These are phyloP conservation scores for Proterorhinus semilunaris DNA, from an alignment of 2,113 vertebrate species.

Conservation along the genomic window DNA sequence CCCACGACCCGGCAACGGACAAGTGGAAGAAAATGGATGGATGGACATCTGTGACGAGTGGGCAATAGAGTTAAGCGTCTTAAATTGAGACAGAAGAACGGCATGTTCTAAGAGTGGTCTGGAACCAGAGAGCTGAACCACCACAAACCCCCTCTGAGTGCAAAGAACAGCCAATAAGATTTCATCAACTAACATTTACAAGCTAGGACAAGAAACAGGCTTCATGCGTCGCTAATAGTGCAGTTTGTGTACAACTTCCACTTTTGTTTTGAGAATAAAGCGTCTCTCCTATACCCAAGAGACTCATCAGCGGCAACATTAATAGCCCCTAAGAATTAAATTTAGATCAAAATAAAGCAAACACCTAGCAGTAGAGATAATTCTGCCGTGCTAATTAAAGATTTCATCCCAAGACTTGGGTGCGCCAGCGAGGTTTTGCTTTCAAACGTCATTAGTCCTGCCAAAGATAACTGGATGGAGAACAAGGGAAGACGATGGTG, in stretches of 20 bases:
- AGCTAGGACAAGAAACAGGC: not conserved
- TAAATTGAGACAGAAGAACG: no score
- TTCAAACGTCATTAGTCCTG: constrained; percentile 17
- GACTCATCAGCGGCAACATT: not conserved
- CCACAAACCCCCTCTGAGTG: not conserved
- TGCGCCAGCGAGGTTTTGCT: constrained; percentile 10
- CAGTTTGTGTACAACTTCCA: not conserved
- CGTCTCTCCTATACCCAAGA: not conserved
- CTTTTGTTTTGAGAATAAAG: not conserved
- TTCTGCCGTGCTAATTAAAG: not conserved
- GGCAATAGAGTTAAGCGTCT: no score
- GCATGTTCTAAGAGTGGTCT: no score
- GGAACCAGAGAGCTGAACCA: no score
- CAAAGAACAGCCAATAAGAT: not conserved
- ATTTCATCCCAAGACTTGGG: not conserved
- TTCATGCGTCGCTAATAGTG: not conserved
- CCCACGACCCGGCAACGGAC: no score
- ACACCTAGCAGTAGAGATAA: not conserved
- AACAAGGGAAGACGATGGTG: constrained; percentile 26
- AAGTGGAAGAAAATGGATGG: no score
- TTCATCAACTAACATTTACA: not conserved
- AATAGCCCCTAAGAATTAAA: not conserved
- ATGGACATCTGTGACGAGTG: no score
- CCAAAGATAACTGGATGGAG: constrained; percentile 25
- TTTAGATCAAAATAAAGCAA: not conserved